Conservation (phyloP, 2,113 vertebrate species). For the Daphoenositta chrysoptera region DNA sequence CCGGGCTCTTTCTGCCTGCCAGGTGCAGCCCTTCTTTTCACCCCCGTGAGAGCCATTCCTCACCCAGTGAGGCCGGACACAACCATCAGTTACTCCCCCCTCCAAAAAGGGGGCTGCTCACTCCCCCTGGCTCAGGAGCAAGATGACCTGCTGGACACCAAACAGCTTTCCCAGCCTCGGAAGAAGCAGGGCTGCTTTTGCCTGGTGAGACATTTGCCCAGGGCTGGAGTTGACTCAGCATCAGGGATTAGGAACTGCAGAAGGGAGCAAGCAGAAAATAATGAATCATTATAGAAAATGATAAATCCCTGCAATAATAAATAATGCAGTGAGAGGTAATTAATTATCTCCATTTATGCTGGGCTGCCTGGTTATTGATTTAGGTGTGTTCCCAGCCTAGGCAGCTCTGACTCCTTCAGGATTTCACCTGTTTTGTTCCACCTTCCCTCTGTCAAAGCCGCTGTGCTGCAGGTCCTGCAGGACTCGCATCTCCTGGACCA, state of each 20-base stretch:
- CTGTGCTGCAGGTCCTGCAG: background rate
- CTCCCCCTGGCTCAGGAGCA: background rate
- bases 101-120: background rate
- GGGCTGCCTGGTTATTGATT: conserved; percentile 3
- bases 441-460: background rate
- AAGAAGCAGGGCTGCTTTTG: background rate
- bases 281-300: background rate
- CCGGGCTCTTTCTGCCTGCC: background rate
- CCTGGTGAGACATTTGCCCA: background rate
- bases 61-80: fast-evolving
- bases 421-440: background rate
- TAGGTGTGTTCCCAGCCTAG: background rate
- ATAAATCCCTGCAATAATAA: background rate
- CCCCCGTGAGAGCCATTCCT: fast-evolving
- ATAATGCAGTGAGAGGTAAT: background rate
- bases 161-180: background rate
- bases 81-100: fast-evolving
- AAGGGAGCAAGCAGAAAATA: background rate
- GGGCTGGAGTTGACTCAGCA: background rate
- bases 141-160: background rate
- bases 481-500: fast-evolving
- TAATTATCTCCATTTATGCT: background rate
- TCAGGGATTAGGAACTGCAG: background rate
- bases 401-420: background rate
- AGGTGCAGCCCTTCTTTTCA: background rate